phyloP scores from a whole-genome alignment of 2,888 invertebrate species.

The Zele albiditarsus region DNA sequence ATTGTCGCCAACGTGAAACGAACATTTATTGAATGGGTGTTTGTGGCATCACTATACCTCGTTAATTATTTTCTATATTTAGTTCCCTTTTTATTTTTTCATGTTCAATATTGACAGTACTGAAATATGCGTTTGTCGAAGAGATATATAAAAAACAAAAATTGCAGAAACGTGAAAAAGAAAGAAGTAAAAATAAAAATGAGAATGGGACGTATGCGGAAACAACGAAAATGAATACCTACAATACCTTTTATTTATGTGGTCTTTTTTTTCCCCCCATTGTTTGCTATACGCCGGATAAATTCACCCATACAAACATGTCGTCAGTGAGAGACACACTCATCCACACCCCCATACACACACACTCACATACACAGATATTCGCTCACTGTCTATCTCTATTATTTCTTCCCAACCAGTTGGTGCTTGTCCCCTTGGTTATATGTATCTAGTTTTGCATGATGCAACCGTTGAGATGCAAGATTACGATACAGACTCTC shows the following conservation, averaged over 20 bases:
- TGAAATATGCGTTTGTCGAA: conserved; percentile 15
- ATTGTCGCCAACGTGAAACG: no score
- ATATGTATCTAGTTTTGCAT: conserved; percentile 6
- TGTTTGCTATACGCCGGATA: background rate
- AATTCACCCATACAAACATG: background rate
- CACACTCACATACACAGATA: no score
- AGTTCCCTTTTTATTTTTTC: background rate
- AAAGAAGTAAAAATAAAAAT: background rate
- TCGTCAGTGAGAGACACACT: background rate
- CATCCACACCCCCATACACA: no score
- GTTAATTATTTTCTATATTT: conserved; percentile 4
- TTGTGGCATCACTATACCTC: background rate
- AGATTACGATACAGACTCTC: conserved; percentile 21
- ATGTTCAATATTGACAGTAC: conserved; percentile 1
- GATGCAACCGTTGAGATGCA: conserved; percentile 22
- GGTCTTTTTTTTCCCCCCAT: background rate
- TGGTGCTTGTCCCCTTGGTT: background rate
- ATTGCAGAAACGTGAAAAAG: background rate
- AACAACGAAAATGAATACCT: conserved; percentile 22
- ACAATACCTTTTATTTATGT: background rate
- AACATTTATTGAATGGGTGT: no score
- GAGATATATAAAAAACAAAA: background rate
- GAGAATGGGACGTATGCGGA: conserved; percentile 1
- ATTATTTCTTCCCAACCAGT: background rate
- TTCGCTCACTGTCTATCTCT: background rate